phyloP scores from a whole-genome alignment of 2,113 vertebrate species.

The Dolichallabes microphthalmus region DNA sequence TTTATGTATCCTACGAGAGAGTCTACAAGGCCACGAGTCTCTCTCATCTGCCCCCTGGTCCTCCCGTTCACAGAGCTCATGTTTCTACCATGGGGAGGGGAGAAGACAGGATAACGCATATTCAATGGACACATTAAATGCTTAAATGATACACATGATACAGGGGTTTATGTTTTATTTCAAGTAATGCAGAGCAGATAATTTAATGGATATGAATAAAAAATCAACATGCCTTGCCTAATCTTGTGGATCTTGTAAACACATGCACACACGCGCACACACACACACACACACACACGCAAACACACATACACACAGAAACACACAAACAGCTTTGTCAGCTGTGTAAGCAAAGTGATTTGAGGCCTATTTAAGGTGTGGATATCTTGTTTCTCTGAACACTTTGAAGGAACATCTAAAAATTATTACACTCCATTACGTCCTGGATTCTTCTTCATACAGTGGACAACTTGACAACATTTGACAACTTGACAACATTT shows the following conservation, averaged over 20 bases:
- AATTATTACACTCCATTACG: background rate
- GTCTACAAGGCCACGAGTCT: constrained; percentile 86
- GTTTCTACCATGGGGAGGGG: constrained; percentile 71
- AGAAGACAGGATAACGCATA: background rate
- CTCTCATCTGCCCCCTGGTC: constrained; percentile 90
- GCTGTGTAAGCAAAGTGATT: background rate
- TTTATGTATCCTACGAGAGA: constrained; percentile 87
- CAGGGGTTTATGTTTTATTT: background rate
- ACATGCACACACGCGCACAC: background rate
- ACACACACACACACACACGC: background rate
- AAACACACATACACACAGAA: background rate
- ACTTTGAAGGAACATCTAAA: background rate
- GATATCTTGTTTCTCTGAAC: background rate
- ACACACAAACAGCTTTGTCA: background rate
- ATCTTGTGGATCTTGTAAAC: too few species aligned
- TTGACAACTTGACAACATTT: background rate
- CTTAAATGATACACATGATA: background rate
- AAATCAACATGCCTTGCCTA: background rate
- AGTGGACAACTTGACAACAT: background rate
- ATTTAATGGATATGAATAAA: background rate
- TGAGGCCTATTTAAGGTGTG: background rate
- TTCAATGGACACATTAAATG: background rate
- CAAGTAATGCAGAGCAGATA: background rate
- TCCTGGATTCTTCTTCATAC: background rate
- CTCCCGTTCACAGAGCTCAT: constrained; percentile 92